These are phyloP conservation scores for Paramormyrops hopkinsi DNA, from an alignment of 2,797 vertebrate species.

Conservation along the genomic window DNA sequence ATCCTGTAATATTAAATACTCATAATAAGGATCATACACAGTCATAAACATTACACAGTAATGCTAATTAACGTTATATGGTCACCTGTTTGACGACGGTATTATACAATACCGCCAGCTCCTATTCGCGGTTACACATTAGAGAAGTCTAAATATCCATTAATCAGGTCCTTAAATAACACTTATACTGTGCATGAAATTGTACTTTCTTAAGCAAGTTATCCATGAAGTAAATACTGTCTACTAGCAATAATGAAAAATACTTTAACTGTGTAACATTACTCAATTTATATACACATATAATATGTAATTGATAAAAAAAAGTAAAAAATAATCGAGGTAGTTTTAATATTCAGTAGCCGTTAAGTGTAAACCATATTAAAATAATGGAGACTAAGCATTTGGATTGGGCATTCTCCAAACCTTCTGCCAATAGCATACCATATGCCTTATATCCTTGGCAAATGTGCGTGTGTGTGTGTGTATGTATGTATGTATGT, in stretches of 20 bases:
- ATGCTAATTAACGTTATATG: neutral
- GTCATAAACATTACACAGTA: constrained; percentile 10
- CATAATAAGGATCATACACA: neutral
- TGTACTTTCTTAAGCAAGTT: neutral
- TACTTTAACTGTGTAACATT: neutral
- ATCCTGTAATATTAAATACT: neutral
- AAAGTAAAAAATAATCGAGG: neutral
- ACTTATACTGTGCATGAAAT: neutral
- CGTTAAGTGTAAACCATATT: neutral
- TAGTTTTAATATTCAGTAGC: neutral
- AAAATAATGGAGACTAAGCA: neutral
- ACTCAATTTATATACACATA: neutral
- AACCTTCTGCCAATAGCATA: neutral
- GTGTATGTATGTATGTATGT: no score
- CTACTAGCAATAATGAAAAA: constrained; percentile 1
- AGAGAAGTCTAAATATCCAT: neutral
- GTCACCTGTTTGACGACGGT: neutral
- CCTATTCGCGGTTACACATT: neutral
- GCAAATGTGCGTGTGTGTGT: neutral
- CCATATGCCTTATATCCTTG: neutral
- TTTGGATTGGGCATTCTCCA: neutral
- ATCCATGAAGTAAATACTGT: neutral
- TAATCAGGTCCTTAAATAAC: neutral
- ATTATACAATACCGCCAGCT: neutral
- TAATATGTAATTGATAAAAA: neutral